Base-by-base conservation (phyloP, 1,140 invertebrate species). In the Macrobrachium nipponense region DNA sequence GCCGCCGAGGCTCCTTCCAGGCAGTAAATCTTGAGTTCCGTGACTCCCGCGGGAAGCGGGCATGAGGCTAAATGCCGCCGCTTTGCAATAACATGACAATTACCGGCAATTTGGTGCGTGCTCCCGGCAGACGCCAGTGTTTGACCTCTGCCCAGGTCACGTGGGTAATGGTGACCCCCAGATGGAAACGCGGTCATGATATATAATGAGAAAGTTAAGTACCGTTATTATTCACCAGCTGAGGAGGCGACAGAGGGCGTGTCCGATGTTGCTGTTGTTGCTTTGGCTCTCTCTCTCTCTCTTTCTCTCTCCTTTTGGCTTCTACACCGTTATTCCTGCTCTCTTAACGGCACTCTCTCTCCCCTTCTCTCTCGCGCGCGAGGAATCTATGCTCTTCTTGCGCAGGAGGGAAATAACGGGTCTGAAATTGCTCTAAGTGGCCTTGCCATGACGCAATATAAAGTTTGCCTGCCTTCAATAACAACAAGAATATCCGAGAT, bases 21-120 rank as follows among this genome's bases (percentile, higher is more conserved):
- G 77, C 12, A 17, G 60, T 62, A 43, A 64, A 62, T 60, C 60
- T 62, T 36, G 44, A 20, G 27, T 27, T 79, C 59, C 76, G 76
- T 79, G 77, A 80, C 59, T 80, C 59, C n/a, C 36, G 51, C 8
- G 61, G 60, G 20, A 77, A 80, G 77, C 77, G 27, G 59, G 59
- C 18, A 36, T 61, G 59, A 18, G 61, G 59, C 36, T 18, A 66
- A 66, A 43, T 70, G 77, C 23, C 64, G 36, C 23, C 58, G 60
- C 58, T 18, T 60, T 66, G 77, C 61, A 80, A 66, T 66, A 80
- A 80, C 77, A 80, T n/a, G 51, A 36, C 73, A 36, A 83, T 83
- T 83, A 83, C 17, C 23, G 81, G 73, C 81, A 76, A 83, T 83
- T 83, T 75, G 81, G 59, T 66, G 81, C 81, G 81, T 83, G 81